Base-by-base conservation (phyloP, 2,113 vertebrate species). In the Spea bombifrons region DNA sequence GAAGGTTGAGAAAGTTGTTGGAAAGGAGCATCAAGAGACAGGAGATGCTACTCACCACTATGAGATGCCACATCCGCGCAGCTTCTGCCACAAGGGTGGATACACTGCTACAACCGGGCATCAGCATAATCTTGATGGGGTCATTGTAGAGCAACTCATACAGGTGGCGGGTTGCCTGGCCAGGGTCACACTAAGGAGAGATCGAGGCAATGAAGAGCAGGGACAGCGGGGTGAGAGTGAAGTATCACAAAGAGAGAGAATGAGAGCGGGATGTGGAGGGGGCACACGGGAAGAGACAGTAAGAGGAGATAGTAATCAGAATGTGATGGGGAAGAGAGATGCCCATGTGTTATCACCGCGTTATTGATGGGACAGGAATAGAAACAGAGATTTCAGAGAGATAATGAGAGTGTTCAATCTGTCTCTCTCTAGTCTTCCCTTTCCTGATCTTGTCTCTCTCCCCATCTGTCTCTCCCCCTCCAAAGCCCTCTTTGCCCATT, bases 61-160 rank as follows among this genome's bases (percentile, higher is more conserved):
- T 98, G 82, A 98, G 95, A 88, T 98, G 96, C 96, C 95, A 98
- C 95, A 98, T 98, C 64, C 96, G 92, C 4, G 96, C 96, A 0
- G 96, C 96, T 79, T 97, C 96, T 0, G 96, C 96, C 81, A 98
- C 96, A 64, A 98, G 84, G 0, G 96, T 98, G 81, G 96, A 97
- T 59, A 98, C 96, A 0, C 94, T 94, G 82, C 96, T 97, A 85
- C 96, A 98, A 73, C 96, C 96, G 0, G 96, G 96, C 96, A 98
- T 94, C 75, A 98, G 93, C 65, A 97, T 94, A 57, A 98, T 96
- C 93, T 98, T 98, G 89, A 97, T 96, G 73, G 96, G 96, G 86
- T 97, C 95, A 0, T 96, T 96, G 91, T 98, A 98, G 53, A 98
- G 94, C 8, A 97, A 91, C 88, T 98, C 96, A 0, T 98, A 98